Base-by-base conservation (phyloP, 2,113 vertebrate species). In the Rhadina sibilatrix region DNA sequence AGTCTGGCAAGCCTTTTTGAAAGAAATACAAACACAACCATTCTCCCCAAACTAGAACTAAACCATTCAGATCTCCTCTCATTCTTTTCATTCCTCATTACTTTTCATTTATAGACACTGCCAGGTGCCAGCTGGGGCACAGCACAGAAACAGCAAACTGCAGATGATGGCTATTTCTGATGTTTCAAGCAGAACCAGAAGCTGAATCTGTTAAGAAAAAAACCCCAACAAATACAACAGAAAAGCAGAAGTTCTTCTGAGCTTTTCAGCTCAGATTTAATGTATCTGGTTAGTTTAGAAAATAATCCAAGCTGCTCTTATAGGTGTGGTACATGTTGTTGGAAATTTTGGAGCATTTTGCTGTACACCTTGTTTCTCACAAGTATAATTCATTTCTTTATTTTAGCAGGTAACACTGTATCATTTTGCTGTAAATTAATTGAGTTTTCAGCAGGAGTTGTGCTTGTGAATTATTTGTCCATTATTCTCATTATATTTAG, bases 91-190 rank as follows among this genome's bases (percentile, higher is more conserved):
- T 83, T 94, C 52, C 35, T 71, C 33, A 49, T 92, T 84, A 71
- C 68, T 89, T 86, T 84, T 90, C 87, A 33, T 75, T 95, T 89
- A 89, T 56, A 87, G 83, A 59, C 56, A 37, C 22, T 84, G 79
- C 56, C 86, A 94, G 83, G 69, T 86, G 68, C 89, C 91, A 97
- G 77, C 80, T 95, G 89, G 44, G 64, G 89, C 77, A 81, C 35
- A 81, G 52, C 31, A 94, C 15, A 84, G 80, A 86, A 92, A 77
- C 53, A 68, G n/a, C 52, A 42, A 93, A 46, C 63, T 93, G 50
- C 59, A 77, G 54, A 94, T 89, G 69, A 59, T 52, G 72, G 49
- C 72, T 94, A 56, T 94, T 89, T 92, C 27, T 81, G 83, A 74
- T 71, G 30, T 70, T 89, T 89, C 71, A 54, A 81, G 72, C 68